Conservation (phyloP, 2,797 vertebrate genomes). For the Allochrocebus solatus region DNA sequence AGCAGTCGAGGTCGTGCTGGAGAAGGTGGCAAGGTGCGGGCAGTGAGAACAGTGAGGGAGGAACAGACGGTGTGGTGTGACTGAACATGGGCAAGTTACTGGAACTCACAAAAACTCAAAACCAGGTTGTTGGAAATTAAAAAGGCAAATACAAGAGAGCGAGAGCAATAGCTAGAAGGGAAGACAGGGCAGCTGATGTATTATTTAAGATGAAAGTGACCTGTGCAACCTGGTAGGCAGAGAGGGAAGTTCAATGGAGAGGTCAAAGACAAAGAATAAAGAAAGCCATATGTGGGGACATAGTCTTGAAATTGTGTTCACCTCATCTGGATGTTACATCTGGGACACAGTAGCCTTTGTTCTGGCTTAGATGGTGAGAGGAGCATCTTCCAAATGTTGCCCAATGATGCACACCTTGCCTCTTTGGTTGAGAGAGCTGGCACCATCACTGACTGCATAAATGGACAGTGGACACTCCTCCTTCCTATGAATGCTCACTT, state of each 20-base stretch:
- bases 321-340: fast-evolving
- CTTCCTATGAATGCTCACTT: background rate
- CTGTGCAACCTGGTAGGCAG: fast-evolving
- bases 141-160: background rate
- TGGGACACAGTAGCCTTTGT: too few relatives aligned
- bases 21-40: fast-evolving
- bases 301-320: fast-evolving
- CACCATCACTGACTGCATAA: fast-evolving
- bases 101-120: background rate
- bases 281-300: background rate
- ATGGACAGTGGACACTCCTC: background rate
- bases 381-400: fast-evolving
- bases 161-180: fast-evolving
- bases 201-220: background rate
- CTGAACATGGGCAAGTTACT: background rate
- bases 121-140: background rate
- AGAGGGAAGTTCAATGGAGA: background rate
- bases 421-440: fast-evolving
- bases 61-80: fast-evolving
- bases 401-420: fast-evolving
- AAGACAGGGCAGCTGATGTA: fast-evolving
- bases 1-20: background rate
- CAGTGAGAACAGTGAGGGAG: fast-evolving
- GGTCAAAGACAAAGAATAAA: background rate
- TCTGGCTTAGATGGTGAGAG: fast-evolving